Conservation (phyloP, 2,797 vertebrate species). For the Myotis daubentonii region DNA sequence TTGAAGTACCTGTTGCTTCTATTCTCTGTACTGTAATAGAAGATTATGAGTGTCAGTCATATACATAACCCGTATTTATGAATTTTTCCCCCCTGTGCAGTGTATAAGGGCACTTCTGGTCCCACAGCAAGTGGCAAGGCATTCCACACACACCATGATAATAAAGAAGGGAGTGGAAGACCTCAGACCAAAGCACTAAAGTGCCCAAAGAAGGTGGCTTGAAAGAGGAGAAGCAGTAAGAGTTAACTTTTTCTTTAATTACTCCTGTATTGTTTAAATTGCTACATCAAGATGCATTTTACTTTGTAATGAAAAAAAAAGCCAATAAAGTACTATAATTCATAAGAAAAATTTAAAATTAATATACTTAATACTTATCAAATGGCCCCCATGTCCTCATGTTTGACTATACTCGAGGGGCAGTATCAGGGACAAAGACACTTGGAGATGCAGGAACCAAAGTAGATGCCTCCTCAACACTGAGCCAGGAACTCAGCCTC, state of each 20-base stretch:
- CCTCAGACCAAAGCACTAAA: not conserved
- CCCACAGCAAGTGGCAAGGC: not conserved
- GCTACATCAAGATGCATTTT: not conserved
- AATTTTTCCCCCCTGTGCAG: not conserved
- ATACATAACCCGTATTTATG: not conserved
- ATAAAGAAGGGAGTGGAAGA: not conserved
- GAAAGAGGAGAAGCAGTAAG: not conserved
- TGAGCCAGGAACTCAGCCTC: not conserved
- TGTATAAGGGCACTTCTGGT: not conserved
- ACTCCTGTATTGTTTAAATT: not conserved
- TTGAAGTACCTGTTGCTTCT: not conserved
- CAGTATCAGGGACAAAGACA: not conserved
- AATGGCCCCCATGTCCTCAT: not conserved
- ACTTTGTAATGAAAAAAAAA: conserved; percentile 12
- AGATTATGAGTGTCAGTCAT: not conserved
- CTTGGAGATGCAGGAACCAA: not conserved
- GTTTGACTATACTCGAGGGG: not conserved
- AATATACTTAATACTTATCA: not conserved
- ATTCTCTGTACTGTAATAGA: not conserved
- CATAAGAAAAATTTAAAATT: not conserved
- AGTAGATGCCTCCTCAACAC: not conserved
- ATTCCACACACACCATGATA: not conserved
- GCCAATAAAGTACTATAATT: not conserved
- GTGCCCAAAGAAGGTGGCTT: not conserved
- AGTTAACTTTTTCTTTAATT: not conserved